Percentiles rank a stretch among this genome's conserved stretches.
Conservation (phyloP, 1,140 invertebrate genomes). For the Solenopsis fugax region DNA sequence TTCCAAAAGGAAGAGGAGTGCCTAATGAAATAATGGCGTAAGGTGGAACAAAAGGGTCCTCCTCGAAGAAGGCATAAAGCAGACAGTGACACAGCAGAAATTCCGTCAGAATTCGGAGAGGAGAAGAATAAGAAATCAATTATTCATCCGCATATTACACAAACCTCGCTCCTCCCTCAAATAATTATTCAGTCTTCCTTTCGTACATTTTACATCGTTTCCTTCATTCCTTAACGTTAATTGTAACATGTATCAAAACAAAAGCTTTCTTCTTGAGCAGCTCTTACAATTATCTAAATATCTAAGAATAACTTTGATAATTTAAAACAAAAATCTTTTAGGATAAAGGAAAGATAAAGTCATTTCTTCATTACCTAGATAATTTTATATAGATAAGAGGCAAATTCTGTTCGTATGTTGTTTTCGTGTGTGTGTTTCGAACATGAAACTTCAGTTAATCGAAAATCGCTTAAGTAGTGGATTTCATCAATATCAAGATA, state of each 20-base stretch:
- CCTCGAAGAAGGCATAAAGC: not conserved
- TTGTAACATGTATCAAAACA: slow-evolving; percentile 1
- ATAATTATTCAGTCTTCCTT: not conserved
- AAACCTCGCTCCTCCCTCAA: not conserved
- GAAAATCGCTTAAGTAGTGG: not conserved
- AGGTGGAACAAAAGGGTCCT: not conserved
- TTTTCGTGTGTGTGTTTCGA: not conserved
- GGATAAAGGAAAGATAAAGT: too few relatives aligned
- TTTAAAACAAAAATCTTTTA: too few relatives aligned
- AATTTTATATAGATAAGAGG: too few relatives aligned
- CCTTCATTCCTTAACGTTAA: not conserved
- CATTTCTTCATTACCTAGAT: too few relatives aligned
- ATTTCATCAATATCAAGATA: not conserved
- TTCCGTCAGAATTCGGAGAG: not conserved
- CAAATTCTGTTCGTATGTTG: too few relatives aligned
- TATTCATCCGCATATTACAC: not conserved
- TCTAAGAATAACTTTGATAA: too few relatives aligned
- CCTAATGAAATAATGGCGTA: slow-evolving; percentile 26
- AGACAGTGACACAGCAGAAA: slow-evolving; percentile 8
- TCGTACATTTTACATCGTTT: not conserved
- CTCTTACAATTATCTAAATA: too few relatives aligned
- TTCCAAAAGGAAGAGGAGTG: slow-evolving; percentile 11
- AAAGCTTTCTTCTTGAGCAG: not conserved
- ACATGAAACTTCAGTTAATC: not conserved
- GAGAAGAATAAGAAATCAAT: slow-evolving; percentile 34